Evolutionary conservation across 37 sponge, comb jelly and placozoan genomes (phyloP), one percentile per base, ranked within the genome.

Genomic region (Haliclona indistincta): DNA sequence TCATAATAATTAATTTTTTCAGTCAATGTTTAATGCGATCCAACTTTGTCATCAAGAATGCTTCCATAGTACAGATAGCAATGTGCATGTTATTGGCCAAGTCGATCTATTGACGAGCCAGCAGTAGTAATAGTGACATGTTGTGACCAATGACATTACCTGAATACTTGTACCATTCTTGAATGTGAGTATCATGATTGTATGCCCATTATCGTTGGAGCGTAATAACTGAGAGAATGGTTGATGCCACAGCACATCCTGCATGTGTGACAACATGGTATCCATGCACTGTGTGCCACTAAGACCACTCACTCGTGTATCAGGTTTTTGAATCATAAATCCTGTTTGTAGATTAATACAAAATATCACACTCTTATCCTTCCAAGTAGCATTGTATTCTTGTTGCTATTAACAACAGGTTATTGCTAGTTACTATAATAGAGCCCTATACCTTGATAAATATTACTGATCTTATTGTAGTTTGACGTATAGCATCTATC

Each of bases 181-280:
- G 29, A 66, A 66, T 7, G 11, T 22, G 13, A 66, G 40, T 26
- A 17, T 8, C 40, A 66, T 32, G 5, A n/a, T 32, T 20, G 13
- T 26, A 66, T 70, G 54, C 7, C 79, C 79, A 78, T 84, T 64
- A 72, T 84, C 85, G 53, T 43, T 73, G 4, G 85, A 78, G 22
- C 37, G 22, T 17, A 41, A 60, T 43, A 84, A 54, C 17, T 40
- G 20, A 17, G 43, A 64, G 56, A 84, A 84, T 11, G 71, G 64
- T 38, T 77, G 70, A 7, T 11, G 37, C 85, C 85, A 84, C 38
- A 69, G 38, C 35, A 70, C 2, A 6, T n/a, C 34, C 78, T 77
- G 56, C 26, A 64, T 32, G 23, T 25, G 36, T 54, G 32, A 53
- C 8, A 38, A 17, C 20, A 65, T 34, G 3, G 56, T 55, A 42